phyloP scores from a whole-genome alignment of 2,888 invertebrate species.

The Tanaodytes sp. region DNA sequence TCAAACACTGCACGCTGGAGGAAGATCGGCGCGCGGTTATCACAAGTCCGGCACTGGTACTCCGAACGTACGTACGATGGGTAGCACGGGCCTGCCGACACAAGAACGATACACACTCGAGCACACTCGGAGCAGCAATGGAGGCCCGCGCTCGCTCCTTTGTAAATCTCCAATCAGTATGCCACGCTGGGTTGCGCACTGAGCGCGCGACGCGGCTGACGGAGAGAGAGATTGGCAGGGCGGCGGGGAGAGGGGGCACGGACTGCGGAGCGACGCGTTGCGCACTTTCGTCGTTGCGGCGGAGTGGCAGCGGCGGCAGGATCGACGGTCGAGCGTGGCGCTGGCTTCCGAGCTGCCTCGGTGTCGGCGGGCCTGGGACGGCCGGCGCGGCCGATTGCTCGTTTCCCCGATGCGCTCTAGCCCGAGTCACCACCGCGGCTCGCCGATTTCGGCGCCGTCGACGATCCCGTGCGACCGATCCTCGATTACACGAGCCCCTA shows the following conservation, averaged over 20 bases:
- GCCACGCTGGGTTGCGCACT: constrained; percentile 75
- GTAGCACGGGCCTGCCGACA: constrained; percentile 62
- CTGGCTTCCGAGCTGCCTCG: constrained; percentile 28
- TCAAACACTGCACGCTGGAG: constrained; percentile 21
- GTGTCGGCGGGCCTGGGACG: constrained; percentile 15
- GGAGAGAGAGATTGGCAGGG: constrained; percentile 75
- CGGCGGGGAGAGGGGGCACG: constrained; percentile 31
- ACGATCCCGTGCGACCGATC: neutral
- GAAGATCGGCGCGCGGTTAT: constrained; percentile 12
- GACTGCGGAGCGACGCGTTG: constrained; percentile 58
- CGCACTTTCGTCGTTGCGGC: constrained; percentile 72
- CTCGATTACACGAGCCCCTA: no score
- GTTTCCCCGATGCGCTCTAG: neutral
- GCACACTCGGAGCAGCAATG: constrained; percentile 70
- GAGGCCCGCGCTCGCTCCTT: constrained; percentile 62
- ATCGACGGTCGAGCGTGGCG: constrained; percentile 17
- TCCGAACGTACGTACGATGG: constrained; percentile 10
- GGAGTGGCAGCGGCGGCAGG: constrained; percentile 13
- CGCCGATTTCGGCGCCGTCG: neutral
- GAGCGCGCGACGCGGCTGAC: constrained; percentile 54
- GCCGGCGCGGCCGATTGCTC: neutral
- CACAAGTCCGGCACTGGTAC: constrained; percentile 25
- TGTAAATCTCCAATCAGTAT: constrained; percentile 65
- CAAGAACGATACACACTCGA: constrained; percentile 54
- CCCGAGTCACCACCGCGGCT: no score